A percentile compares a stretch with the other conserved stretches of the same genome.
These are phyloP conservation scores for Machimus atricapillus DNA, from an alignment of 2,888 invertebrate species.

Conservation along the genomic window DNA sequence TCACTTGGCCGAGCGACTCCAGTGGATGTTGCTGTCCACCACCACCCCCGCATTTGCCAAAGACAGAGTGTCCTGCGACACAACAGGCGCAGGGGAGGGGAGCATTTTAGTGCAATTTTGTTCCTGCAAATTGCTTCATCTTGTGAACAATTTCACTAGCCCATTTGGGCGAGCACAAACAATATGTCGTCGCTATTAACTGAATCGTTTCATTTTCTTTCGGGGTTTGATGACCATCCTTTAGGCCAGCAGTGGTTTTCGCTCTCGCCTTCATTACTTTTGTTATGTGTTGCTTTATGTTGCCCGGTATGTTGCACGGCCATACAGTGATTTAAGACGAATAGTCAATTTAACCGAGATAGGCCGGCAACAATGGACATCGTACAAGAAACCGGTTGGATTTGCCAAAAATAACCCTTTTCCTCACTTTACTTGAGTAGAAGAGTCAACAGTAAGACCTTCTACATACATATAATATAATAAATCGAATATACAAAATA, in stretches of 20 bases:
- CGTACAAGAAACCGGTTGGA: not conserved
- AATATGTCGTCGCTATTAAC: not conserved
- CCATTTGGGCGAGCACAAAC: not conserved
- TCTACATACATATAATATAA: too few relatives aligned
- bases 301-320: not conserved
- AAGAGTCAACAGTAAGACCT: too few relatives aligned
- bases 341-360: not conserved
- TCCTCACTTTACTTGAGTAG: not conserved
- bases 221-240: not conserved
- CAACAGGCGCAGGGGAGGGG: not conserved
- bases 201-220: not conserved
- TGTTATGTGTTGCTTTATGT: not conserved
- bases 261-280: not conserved
- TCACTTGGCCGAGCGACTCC: not conserved
- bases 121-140: not conserved
- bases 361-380: not conserved
- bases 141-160: not conserved
- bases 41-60: not conserved
- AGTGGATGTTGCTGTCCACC: not conserved
- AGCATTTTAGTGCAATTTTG: not conserved
- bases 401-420: not conserved
- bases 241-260: not conserved
- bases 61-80: not conserved
- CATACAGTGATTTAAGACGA: not conserved
- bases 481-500: too few relatives aligned